Evolutionary conservation across 2,797 vertebrate genomes (phyloP), one percentile per base, ranked within the genome.

Genomic region (Galago senegalensis): DNA sequence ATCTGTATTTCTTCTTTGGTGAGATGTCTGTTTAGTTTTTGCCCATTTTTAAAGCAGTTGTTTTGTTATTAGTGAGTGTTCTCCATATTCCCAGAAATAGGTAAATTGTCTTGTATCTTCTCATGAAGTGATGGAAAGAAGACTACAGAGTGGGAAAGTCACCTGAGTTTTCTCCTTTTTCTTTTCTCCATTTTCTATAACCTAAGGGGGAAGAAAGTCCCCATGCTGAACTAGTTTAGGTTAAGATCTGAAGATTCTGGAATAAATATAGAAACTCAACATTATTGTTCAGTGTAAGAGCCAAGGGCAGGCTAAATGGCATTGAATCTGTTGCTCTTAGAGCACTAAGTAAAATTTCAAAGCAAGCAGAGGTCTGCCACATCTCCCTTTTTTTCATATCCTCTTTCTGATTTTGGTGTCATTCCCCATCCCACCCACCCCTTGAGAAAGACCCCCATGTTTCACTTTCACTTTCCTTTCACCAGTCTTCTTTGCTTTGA

Each of bases 291-390:
- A 86, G 67, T 61, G 3, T 86, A 56, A 76, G 31, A 76, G 86
- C 25, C 69, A 86, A 70, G 76, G 5, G 81, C 61, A 87, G 46
- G 40, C 80, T 91, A 75, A 87, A 73, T 67, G 61, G 14, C 60
- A 93, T 88, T 84, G 84, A 81, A 70, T 95, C 58, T 91, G 23
- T 91, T 88, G 65, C 16, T 91, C 60, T 29, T 13, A 84, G 58
- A 29, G 27, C 67, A 80, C 60, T 9, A 75, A 60, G 18, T 70
- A 46, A 94, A 89, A 65, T 60, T 65, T 10, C 27, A 65, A 72
- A 70, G 29, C 53, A 61, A 69, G 37, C 46, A 61, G 49, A 91
- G 49, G 25, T 56, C 43, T 94, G 67, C n/a, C 63, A 37, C 8
- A 63, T 60, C 65, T 83, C n/a, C 90, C 40, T 56, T 63, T 61